Conservation (phyloP, 35 echinoderm and acorn worm species). For the Holothuria glaberrima region DNA sequence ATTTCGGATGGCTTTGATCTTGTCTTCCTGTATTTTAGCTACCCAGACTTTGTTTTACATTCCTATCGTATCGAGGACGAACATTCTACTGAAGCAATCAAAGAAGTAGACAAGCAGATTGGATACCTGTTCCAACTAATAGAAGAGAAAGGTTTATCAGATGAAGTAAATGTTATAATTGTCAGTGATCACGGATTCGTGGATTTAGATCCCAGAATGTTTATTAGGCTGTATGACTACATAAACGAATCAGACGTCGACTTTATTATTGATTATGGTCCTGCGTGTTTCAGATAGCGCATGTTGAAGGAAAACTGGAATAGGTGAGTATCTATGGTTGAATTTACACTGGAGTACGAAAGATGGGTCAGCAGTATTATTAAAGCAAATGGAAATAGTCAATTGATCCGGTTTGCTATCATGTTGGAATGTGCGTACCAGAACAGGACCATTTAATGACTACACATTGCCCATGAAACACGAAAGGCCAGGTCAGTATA, state of each 20-base stretch:
- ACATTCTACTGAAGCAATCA: not conserved
- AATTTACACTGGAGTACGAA: too few relatives aligned
- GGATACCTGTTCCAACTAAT: constrained; percentile 55
- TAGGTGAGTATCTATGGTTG: constrained; percentile 45
- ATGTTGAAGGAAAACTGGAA: constrained; percentile 69
- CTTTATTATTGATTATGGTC: constrained; percentile 73
- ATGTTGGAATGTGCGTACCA: too few relatives aligned
- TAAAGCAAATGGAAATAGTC: too few relatives aligned
- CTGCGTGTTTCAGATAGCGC: constrained; percentile 81
- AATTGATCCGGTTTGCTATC: too few relatives aligned
- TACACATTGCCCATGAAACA: too few relatives aligned
- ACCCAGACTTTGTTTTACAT: constrained; percentile 39
- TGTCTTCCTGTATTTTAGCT: constrained; percentile 36
- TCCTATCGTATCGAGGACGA: not conserved
- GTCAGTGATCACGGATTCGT: constrained; percentile 71
- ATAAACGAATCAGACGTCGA: constrained; percentile 62
- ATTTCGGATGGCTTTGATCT: constrained; percentile 35
- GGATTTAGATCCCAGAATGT: constrained; percentile 35
- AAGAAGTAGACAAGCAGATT: constrained; percentile 29
- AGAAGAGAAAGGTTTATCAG: constrained; percentile 23
- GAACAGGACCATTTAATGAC: too few relatives aligned
- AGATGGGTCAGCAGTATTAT: too few relatives aligned
- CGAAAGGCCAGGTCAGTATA: too few relatives aligned
- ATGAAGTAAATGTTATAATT: constrained; percentile 74
- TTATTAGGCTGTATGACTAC: constrained; percentile 73